A percentile compares a stretch with the other conserved stretches of the same genome.
These are phyloP conservation scores for Steinernema hermaphroditum DNA, from an alignment of 2,888 invertebrate species.

Conservation along the genomic window DNA sequence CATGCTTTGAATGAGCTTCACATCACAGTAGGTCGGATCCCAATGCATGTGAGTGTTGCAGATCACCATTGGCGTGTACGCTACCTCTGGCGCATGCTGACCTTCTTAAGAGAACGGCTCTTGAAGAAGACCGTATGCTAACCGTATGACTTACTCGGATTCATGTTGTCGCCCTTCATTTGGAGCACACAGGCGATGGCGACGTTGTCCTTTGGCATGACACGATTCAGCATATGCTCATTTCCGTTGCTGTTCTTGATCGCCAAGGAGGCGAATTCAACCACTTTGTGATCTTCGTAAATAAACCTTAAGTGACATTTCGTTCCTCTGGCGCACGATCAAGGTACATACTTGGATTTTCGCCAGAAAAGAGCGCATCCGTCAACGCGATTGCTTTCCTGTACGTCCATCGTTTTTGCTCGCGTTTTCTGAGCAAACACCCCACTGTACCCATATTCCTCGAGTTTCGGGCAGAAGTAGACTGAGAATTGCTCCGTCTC, in stretches of 20 bases:
- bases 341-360: conserved; percentile 67
- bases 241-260: conserved; percentile 97
- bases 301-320: conserved; percentile 1
- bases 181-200: conserved; percentile 86
- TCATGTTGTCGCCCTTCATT: conserved; percentile 2
- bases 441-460: conserved; percentile 80
- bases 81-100: conserved; percentile 67
- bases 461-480: conserved; percentile 91
- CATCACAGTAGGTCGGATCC: conserved; percentile 99
- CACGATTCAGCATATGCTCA: conserved; percentile 76
- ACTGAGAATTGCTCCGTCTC: conserved; percentile 98
- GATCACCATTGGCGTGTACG: conserved; percentile 81
- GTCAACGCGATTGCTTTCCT: conserved; percentile 94
- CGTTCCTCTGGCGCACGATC: background rate
- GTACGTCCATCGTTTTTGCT: conserved; percentile 95
- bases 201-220: conserved; percentile 99
- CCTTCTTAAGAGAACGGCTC: conserved; percentile 70
- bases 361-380: conserved; percentile 97
- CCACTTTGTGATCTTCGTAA: background rate
- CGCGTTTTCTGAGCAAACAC: conserved; percentile 97
- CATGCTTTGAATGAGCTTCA: conserved; percentile 97
- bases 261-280: conserved; percentile 85
- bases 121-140: background rate
- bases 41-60: conserved; percentile 99
- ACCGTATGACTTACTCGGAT: background rate